Conservation (phyloP, 2,888 invertebrate genomes). For the Orchestes rusci region DNA sequence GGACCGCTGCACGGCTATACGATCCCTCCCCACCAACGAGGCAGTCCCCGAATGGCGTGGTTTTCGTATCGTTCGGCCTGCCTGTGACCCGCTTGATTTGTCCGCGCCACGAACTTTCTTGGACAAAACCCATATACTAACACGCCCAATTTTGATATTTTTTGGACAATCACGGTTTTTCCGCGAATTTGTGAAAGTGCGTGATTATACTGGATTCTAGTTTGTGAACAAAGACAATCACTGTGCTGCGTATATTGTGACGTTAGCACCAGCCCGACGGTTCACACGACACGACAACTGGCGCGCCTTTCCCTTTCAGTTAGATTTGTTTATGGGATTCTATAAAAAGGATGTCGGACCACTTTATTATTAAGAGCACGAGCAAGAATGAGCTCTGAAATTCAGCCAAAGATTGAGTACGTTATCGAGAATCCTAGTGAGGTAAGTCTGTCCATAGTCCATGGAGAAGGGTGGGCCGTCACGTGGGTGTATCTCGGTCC, state of each 20-base stretch:
- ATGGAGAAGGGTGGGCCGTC: conserved; percentile 32
- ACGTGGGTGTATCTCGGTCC: conserved; percentile 36
- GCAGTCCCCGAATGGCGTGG: conserved; percentile 44
- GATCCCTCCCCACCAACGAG: conserved; percentile 35
- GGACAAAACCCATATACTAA: conserved; percentile 4
- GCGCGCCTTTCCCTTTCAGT: conserved; percentile 9
- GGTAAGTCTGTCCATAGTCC: conserved; percentile 35
- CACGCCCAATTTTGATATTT: conserved; percentile 8
- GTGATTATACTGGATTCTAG: too few relatives aligned
- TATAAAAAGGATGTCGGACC: conserved; percentile 25
- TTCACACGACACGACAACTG: conserved; percentile 26
- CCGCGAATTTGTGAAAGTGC: too few relatives aligned
- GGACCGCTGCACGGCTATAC: conserved; percentile 27
- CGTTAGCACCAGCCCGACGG: conserved; percentile 25
- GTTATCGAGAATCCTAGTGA: conserved; percentile 36
- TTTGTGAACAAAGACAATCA: too few relatives aligned
- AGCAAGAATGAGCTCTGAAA: conserved; percentile 19
- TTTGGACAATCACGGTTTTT: too few relatives aligned
- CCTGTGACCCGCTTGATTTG: conserved; percentile 38
- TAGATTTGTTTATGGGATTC: conserved; percentile 7
- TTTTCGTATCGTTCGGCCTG: conserved; percentile 43
- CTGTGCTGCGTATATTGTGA: conserved; percentile 24
- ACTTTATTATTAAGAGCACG: too few relatives aligned
- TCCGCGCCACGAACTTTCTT: conserved; percentile 16
- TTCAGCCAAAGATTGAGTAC: conserved; percentile 27